Conservation (phyloP, 2,888 invertebrate species). For the Cylindroiulus punctatus region DNA sequence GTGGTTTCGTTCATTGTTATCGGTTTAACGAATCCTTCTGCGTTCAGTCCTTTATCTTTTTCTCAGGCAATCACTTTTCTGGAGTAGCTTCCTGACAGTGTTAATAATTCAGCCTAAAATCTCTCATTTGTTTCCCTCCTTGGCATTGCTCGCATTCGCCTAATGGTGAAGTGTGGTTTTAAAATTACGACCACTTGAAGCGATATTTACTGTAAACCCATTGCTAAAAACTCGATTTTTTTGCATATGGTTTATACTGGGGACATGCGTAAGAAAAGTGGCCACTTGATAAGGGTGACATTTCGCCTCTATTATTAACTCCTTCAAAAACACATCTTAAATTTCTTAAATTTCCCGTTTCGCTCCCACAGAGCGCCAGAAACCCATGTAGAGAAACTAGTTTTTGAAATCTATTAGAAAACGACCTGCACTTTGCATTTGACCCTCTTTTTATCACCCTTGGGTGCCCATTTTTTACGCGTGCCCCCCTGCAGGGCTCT, state of each 20-base stretch:
- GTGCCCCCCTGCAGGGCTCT: background rate
- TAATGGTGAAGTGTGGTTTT: conserved; percentile 10
- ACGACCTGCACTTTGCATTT: conserved; percentile 51
- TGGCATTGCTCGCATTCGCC: background rate
- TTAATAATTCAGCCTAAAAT: conserved; percentile 30
- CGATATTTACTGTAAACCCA: conserved; percentile 11
- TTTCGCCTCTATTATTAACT: conserved; percentile 18
- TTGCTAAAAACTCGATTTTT: background rate
- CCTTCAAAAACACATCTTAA: background rate
- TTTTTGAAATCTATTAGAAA: conserved; percentile 44
- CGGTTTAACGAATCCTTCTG: conserved; percentile 26
- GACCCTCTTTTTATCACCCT: conserved; percentile 49
- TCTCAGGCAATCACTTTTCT: background rate
- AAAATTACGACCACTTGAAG: conserved; percentile 20
- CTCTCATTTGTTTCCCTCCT: background rate
- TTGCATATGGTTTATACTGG: background rate
- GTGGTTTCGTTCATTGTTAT: background rate
- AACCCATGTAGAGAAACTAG: background rate
- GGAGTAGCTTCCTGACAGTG: conserved; percentile 6
- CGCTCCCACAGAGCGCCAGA: background rate
- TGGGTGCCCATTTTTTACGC: conserved; percentile 35
- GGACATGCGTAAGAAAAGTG: background rate
- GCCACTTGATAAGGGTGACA: background rate
- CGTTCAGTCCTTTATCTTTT: background rate
- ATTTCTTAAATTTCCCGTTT: background rate